These are phyloP conservation scores for Thyatira batis DNA, from an alignment of 2,888 invertebrate genomes.

Conservation along the genomic window DNA sequence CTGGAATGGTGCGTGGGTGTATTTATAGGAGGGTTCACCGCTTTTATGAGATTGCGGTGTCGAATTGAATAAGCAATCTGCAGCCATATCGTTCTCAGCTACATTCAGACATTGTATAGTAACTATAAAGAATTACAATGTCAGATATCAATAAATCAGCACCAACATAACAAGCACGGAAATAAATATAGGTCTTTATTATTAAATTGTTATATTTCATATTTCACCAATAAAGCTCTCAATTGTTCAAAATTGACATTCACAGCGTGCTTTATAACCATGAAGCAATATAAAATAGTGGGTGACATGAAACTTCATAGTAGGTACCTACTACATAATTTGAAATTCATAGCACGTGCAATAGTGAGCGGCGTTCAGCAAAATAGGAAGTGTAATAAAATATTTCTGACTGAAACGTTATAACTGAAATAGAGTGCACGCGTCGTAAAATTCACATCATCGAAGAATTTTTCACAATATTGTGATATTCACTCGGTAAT, in stretches of 20 bases:
- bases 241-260: slow-evolving; percentile 37
- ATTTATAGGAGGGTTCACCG: not conserved
- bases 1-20: not conserved
- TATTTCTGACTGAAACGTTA: slow-evolving; percentile 66
- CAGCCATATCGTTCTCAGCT: no score
- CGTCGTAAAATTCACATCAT: slow-evolving; percentile 51
- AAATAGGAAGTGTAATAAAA: slow-evolving; percentile 70
- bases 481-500: slow-evolving; percentile 21
- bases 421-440: slow-evolving; percentile 67
- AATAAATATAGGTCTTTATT: slow-evolving; percentile 20
- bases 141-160: slow-evolving; percentile 24
- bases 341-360: slow-evolving; percentile 71
- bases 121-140: slow-evolving; percentile 19
- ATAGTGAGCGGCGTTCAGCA: slow-evolving; percentile 65
- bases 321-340: slow-evolving; percentile 48
- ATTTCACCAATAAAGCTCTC: slow-evolving; percentile 17
- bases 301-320: slow-evolving; percentile 43
- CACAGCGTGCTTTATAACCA: slow-evolving; percentile 36
- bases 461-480: slow-evolving; percentile 27
- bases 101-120: slow-evolving; percentile 7
- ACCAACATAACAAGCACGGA: slow-evolving; percentile 19
- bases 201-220: not conserved
- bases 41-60: no score
- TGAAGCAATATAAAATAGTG: slow-evolving; percentile 49
- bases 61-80: no score